These are phyloP conservation scores for Eupithecia pulchellata DNA, from an alignment of 2,888 invertebrate genomes.

Conservation along the genomic window DNA sequence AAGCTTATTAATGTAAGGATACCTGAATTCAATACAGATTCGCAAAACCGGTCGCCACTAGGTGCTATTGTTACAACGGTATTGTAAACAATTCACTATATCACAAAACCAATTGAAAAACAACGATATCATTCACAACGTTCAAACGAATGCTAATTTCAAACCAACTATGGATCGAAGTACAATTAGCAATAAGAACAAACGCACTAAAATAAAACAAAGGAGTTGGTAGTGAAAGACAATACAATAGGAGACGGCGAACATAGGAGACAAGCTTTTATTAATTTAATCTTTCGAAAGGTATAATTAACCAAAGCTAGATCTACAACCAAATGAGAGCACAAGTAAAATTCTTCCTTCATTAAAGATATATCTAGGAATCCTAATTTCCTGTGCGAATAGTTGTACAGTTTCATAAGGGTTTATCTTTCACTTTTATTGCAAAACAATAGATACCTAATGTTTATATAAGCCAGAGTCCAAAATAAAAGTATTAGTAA, in stretches of 20 bases:
- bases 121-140: constrained; percentile 42
- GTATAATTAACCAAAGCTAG: constrained; percentile 47
- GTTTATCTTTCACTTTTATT: too few species aligned
- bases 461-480: too few species aligned
- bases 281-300: constrained; percentile 55
- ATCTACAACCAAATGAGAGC: not conserved
- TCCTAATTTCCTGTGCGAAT: too few species aligned
- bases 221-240: constrained; percentile 43
- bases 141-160: constrained; percentile 44
- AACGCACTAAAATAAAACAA: constrained; percentile 52
- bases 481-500: too few species aligned
- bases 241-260: constrained; percentile 43
- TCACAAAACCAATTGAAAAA: constrained; percentile 34
- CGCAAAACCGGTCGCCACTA: constrained; percentile 20
- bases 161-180: constrained; percentile 44
- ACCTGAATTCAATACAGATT: not conserved
- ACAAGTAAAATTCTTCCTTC: not conserved
- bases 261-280: constrained; percentile 45
- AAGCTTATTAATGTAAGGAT: not conserved
- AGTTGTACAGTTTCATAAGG: too few species aligned
- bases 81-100: constrained; percentile 30
- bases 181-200: constrained; percentile 49
- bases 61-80: constrained; percentile 31
- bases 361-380: not conserved
- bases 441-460: too few species aligned